Percentiles rank a stretch among this genome's conserved stretches.
phyloP scores from a whole-genome alignment of 2,888 invertebrate species.

The Lymantria monacha region DNA sequence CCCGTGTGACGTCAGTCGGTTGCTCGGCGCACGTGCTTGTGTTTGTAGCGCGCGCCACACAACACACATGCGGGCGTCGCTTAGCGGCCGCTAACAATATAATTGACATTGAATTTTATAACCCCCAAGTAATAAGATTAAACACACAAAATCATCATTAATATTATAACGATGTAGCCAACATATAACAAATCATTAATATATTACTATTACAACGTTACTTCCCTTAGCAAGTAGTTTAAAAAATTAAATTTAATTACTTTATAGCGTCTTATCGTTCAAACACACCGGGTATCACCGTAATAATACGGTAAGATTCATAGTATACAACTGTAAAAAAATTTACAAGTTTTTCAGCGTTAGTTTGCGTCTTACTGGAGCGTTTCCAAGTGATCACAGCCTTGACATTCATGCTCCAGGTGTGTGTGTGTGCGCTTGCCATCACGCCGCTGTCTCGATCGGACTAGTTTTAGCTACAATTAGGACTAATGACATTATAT shows the following conservation, averaged over 20 bases:
- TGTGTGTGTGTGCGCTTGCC: conserved; percentile 55
- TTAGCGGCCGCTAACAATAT: conserved; percentile 48
- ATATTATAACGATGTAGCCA: background rate
- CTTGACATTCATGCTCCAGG: conserved; percentile 78
- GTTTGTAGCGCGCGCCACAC: conserved; percentile 74
- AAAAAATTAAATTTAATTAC: conserved; percentile 17
- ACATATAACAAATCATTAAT: background rate
- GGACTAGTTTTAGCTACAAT: conserved; percentile 43
- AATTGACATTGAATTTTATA: conserved; percentile 56
- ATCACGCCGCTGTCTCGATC: conserved; percentile 19
- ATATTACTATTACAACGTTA: background rate
- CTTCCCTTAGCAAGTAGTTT: background rate
- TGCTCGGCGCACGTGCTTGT: conserved; percentile 76
- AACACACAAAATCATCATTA: background rate
- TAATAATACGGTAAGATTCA: conserved; percentile 11
- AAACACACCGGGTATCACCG: conserved; percentile 11
- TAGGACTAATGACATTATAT: conserved; percentile 11
- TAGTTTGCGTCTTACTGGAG: conserved; percentile 57
- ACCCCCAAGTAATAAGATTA: conserved; percentile 24
- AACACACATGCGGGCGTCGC: conserved; percentile 65
- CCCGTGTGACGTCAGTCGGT: conserved; percentile 66
- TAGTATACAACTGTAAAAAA: conserved; percentile 13
- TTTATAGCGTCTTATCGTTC: conserved; percentile 31
- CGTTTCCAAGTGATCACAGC: conserved; percentile 69
- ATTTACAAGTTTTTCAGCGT: conserved; percentile 16